These are phyloP conservation scores for Sycophaga agraensis DNA, from an alignment of 1,140 invertebrate species.

Conservation along the genomic window DNA sequence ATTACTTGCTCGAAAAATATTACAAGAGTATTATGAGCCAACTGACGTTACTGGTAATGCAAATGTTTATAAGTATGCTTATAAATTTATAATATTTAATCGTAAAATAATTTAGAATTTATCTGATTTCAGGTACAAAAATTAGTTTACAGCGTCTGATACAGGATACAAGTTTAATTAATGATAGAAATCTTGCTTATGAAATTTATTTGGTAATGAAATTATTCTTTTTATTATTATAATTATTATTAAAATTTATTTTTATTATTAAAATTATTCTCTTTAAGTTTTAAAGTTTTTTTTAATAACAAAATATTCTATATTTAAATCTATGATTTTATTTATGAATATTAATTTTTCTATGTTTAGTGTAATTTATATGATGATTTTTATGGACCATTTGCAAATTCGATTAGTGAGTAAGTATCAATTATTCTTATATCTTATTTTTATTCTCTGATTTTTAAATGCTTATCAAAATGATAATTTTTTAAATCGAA, in stretches of 20 bases:
- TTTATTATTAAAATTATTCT: slow-evolving; percentile 20
- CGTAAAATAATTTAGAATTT: no score
- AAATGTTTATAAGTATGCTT: not conserved
- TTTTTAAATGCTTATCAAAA: slow-evolving; percentile 4
- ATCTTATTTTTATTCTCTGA: no score
- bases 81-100: not conserved
- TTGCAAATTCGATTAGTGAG: slow-evolving; percentile 74
- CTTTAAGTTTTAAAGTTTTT: slow-evolving; percentile 47
- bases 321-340: slow-evolving; percentile 9
- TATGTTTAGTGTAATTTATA: slow-evolving; percentile 41
- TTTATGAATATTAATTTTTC: not conserved
- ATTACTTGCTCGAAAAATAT: slow-evolving; percentile 65
- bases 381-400: slow-evolving; percentile 66
- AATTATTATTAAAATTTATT: not conserved
- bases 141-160: not conserved
- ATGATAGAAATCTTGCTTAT: slow-evolving; percentile 70
- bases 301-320: not conserved
- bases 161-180: slow-evolving; percentile 70
- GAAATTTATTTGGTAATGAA: slow-evolving; percentile 74
- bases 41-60: slow-evolving; percentile 34
- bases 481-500: not conserved
- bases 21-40: slow-evolving; percentile 60
- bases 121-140: no score
- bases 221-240: not conserved
- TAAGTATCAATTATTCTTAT: no score